phyloP scores from a whole-genome alignment of 2,797 vertebrate species.

The Limosa lapponica region DNA sequence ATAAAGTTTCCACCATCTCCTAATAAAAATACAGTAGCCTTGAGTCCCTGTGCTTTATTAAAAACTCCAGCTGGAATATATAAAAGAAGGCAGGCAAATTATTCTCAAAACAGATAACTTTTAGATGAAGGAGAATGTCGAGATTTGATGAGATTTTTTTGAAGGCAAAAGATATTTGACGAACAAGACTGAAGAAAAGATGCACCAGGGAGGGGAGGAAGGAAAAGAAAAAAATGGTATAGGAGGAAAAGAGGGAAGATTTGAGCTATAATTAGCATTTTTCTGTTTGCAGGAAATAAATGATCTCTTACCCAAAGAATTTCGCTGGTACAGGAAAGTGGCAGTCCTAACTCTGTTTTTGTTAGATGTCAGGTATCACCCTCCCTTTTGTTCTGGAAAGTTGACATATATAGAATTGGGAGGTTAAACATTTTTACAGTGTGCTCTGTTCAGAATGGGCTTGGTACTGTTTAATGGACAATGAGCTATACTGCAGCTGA shows the following conservation, averaged over 20 bases:
- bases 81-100: conserved; percentile 34
- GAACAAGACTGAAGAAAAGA: neutral
- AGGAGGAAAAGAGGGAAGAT: neutral
- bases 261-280: conserved; percentile 15
- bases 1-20: conserved; percentile 34
- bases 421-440: conserved; percentile 42
- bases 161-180: neutral
- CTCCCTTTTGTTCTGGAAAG: conserved; percentile 19
- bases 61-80: conserved; percentile 42
- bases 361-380: neutral
- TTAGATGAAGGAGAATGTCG: conserved; percentile 23
- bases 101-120: conserved; percentile 42
- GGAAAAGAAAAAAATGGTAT: neutral
- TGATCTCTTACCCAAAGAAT: conserved; percentile 1
- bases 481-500: conserved; percentile 52
- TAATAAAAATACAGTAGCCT: conserved; percentile 63
- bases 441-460: conserved; percentile 11
- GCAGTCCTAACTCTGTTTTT: neutral
- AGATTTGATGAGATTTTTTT: conserved; percentile 40
- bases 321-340: neutral
- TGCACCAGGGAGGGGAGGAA: neutral
- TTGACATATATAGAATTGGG: conserved; percentile 33
- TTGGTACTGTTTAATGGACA: conserved; percentile 36
- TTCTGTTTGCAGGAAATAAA: conserved; percentile 7
- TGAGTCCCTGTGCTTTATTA: conserved; percentile 54